phyloP scores from a whole-genome alignment of 2,113 vertebrate species.

The Lamprologus sp. region DNA sequence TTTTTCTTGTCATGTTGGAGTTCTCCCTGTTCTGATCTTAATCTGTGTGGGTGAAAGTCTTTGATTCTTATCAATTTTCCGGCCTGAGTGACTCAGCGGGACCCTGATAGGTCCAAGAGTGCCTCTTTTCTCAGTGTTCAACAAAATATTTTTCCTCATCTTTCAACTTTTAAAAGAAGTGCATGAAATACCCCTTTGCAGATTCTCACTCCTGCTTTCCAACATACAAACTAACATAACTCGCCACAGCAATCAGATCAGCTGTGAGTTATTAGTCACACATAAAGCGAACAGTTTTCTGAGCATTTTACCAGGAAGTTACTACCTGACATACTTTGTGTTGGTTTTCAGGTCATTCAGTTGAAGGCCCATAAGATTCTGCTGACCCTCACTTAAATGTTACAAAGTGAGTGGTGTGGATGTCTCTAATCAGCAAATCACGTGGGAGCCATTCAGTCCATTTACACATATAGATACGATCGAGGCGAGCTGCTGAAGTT shows the following conservation, averaged over 20 bases:
- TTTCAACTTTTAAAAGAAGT: neutral
- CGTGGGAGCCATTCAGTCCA: neutral
- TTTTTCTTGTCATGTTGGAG: neutral
- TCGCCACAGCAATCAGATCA: neutral
- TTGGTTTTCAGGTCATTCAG: neutral
- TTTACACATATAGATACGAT: neutral
- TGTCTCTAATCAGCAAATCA: neutral
- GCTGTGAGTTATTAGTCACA: neutral
- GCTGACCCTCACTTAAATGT: neutral
- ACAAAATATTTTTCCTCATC: neutral
- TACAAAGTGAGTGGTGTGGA: neutral
- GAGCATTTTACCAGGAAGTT: neutral
- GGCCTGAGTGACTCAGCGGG: neutral
- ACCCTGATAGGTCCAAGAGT: neutral
- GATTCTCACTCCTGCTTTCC: neutral
- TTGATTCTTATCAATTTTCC: neutral
- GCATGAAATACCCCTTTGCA: neutral
- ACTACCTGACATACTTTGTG: neutral
- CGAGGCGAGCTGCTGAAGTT: neutral
- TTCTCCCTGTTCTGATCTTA: neutral
- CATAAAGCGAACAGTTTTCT: neutral
- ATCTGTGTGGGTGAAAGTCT: neutral
- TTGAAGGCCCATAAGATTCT: neutral
- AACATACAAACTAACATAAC: neutral
- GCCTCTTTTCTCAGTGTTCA: neutral